Conservation (phyloP, 2,113 vertebrate genomes). For the Myrmophylax atrothorax region DNA sequence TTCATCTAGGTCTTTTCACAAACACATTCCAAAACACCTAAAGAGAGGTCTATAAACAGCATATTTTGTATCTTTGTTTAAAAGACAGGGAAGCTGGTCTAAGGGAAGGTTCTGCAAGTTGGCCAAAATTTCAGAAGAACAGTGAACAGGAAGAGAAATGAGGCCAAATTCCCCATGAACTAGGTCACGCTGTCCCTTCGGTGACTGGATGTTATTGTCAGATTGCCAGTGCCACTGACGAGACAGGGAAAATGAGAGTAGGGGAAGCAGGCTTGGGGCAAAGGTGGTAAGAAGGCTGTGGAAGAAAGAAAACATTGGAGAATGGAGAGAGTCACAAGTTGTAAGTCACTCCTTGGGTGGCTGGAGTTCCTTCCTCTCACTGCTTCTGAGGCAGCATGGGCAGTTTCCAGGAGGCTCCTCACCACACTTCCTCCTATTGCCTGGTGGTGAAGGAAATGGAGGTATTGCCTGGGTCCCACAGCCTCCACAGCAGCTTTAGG, state of each 20-base stretch:
- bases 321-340: not conserved
- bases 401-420: not conserved
- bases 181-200: constrained; percentile 21
- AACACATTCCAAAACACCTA: not conserved
- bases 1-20: not conserved
- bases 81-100: not conserved
- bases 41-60: not conserved
- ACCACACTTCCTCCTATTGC: accelerated
- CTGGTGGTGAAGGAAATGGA: not conserved
- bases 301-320: not conserved
- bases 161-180: constrained; percentile 8
- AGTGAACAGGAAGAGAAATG: constrained; percentile 47
- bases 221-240: not conserved
- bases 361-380: not conserved
- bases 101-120: not conserved
- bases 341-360: not conserved
- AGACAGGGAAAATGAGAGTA: not conserved
- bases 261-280: not conserved
- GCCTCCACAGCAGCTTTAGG: not conserved
- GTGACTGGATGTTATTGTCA: not conserved
- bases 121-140: not conserved
- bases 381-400: not conserved
- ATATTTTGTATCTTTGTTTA: not conserved
- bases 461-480: not conserved
- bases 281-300: not conserved